Conservation (phyloP, 2,113 vertebrate species). For the Sceloporus undulatus region DNA sequence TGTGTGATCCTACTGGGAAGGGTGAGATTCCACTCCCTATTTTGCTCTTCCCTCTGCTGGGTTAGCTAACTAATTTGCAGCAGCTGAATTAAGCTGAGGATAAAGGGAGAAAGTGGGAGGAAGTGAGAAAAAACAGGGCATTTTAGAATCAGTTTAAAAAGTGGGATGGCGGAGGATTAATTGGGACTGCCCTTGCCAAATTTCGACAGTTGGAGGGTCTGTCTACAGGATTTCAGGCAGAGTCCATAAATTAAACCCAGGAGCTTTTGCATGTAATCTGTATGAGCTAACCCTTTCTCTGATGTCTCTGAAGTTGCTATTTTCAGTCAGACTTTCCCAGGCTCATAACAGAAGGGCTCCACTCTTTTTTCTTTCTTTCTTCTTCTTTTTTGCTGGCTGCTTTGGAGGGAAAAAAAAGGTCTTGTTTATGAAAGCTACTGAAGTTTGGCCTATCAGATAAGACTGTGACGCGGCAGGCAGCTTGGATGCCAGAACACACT, state of each 20-base stretch:
- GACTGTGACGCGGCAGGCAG: neutral
- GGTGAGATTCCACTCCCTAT: too few species aligned
- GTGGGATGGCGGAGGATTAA: too few species aligned
- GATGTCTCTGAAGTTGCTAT: neutral
- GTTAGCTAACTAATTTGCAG: too few species aligned
- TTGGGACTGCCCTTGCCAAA: too few species aligned
- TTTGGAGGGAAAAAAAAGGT: neutral
- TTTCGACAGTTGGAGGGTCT: too few species aligned
- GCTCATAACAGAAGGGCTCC: neutral
- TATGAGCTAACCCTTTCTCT: neutral
- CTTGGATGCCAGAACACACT: slow-evolving; percentile 16
- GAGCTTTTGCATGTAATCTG: neutral
- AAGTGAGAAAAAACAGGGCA: too few species aligned
- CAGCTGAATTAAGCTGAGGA: too few species aligned
- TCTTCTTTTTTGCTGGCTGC: neutral
- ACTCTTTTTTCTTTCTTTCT: neutral
- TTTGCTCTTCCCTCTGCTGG: too few species aligned
- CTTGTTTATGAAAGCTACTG: neutral
- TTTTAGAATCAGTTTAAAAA: too few species aligned
- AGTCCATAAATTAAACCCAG: neutral
- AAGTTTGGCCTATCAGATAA: slow-evolving; percentile 21
- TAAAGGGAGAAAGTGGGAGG: too few species aligned
- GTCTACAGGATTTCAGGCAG: neutral
- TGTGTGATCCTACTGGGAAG: too few species aligned
- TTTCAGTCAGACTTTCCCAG: neutral